Evolutionary conservation across 2,888 invertebrate genomes (phyloP), one percentile per base, ranked within the genome.

Genomic region (Xestia xanthographa): DNA sequence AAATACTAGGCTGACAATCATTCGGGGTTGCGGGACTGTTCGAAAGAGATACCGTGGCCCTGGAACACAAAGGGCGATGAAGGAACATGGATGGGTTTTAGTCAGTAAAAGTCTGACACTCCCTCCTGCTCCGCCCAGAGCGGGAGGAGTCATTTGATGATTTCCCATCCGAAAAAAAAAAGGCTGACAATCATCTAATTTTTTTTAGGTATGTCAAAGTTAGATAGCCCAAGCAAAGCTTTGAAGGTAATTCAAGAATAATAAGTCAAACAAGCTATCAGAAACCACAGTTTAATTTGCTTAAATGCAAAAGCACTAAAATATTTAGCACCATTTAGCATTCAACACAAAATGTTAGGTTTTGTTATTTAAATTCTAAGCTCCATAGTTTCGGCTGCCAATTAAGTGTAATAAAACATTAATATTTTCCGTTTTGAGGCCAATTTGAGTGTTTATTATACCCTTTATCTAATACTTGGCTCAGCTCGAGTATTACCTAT

Each of bases 321-420:
- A 72, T 83, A 74, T 69, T 77, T 77, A 84, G 43, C 67, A 70
- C 70, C 67, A 43, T 43, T 75, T 72, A 66, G 43, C 50, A 71
- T 73, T 80, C 14, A 14, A 62, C 73, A 41, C n/a, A 43, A 74
- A 62, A 43, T 50, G 58, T 73, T 75, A 73, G 38, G 72, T 50
- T 63, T 72, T 48, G 60, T 17, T 68, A 71, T 68, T 79, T 70
- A 66, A 63, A 72, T 65, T 72, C 38, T 1, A 8, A 41, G 56
- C 58, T 66, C 17, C 38, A 67, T 56, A 48, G 68, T 73, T 82
- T 68, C 14, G 77, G 77, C 82, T 87, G 80, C 83, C 86, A 89
- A 90, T 92, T 91, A 90, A 78, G 78, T 53, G 86, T 77, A 87
- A 90, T 92, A 92, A 92, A 91, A 88, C 80, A 80, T 87, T 85